Percentiles rank a stretch among this genome's conserved stretches.
Evolutionary conservation across 2,113 vertebrate genomes (phyloP).

Genomic region (Elanus axillaris): DNA sequence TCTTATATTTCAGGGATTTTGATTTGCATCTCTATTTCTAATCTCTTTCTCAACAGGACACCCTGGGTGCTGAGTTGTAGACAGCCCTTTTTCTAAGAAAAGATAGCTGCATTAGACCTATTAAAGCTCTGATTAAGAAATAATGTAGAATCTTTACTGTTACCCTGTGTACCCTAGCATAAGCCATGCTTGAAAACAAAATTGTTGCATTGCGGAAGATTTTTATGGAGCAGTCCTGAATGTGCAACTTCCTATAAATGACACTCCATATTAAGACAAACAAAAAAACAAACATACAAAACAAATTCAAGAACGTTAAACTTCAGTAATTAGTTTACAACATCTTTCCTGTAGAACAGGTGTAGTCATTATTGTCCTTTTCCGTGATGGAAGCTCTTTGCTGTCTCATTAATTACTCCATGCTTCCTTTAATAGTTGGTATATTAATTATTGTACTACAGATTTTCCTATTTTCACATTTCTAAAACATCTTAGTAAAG

Average conservation of each 20-base stretch:
- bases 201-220: background rate
- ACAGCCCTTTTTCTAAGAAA: background rate
- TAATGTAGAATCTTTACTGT: background rate
- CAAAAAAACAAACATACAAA: background rate
- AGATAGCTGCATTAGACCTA: background rate
- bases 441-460: background rate
- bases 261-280: background rate
- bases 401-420: background rate
- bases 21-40: background rate
- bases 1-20: background rate
- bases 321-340: background rate
- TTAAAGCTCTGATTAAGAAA: background rate
- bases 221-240: background rate
- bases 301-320: background rate
- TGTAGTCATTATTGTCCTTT: background rate
- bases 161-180: background rate
- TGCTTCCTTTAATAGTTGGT: background rate
- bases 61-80: background rate
- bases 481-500: background rate
- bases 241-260: background rate
- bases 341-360: background rate
- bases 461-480: background rate
- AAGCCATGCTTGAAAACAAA: background rate
- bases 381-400: background rate
- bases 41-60: background rate